Evolutionary conservation across 2,888 invertebrate genomes (phyloP).

Genomic region (Aporophyla nigra): DNA sequence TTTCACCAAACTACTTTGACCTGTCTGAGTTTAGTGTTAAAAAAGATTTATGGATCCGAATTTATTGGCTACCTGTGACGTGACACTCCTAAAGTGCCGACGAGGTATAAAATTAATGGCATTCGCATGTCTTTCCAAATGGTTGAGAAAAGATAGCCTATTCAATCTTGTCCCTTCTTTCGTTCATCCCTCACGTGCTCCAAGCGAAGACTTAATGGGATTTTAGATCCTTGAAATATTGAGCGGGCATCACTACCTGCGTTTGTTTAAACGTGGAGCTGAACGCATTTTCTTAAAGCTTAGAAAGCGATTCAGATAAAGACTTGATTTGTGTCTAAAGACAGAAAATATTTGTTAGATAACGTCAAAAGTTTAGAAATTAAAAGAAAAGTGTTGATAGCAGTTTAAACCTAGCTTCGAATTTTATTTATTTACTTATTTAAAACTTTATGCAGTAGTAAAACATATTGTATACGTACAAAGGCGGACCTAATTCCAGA

Average conservation of each 20-base stretch:
- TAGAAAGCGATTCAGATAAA: constrained; percentile 11
- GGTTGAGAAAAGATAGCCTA: constrained; percentile 66
- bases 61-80: constrained; percentile 67
- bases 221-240: constrained; percentile 49
- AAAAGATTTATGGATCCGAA: constrained; percentile 66
- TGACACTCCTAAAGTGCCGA: constrained; percentile 63
- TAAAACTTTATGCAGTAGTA: too few species aligned
- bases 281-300: constrained; percentile 19
- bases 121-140: constrained; percentile 79
- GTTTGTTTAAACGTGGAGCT: constrained; percentile 27
- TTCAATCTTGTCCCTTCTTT: constrained; percentile 61
- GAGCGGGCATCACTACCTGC: constrained; percentile 27
- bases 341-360: too few species aligned
- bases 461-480: too few species aligned
- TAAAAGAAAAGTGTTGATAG: neutral
- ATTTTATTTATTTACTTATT: too few species aligned
- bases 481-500: too few species aligned
- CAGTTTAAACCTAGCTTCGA: neutral
- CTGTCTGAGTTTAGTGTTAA: constrained; percentile 59
- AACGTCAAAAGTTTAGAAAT: too few species aligned
- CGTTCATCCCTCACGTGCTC: constrained; percentile 54
- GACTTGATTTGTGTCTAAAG: too few species aligned
- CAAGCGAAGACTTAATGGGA: constrained; percentile 40
- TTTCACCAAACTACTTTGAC: constrained; percentile 68
- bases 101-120: constrained; percentile 82